These are phyloP conservation scores for Sternarchorhynchus goeldii DNA, from an alignment of 2,797 vertebrate species.

Conservation along the genomic window DNA sequence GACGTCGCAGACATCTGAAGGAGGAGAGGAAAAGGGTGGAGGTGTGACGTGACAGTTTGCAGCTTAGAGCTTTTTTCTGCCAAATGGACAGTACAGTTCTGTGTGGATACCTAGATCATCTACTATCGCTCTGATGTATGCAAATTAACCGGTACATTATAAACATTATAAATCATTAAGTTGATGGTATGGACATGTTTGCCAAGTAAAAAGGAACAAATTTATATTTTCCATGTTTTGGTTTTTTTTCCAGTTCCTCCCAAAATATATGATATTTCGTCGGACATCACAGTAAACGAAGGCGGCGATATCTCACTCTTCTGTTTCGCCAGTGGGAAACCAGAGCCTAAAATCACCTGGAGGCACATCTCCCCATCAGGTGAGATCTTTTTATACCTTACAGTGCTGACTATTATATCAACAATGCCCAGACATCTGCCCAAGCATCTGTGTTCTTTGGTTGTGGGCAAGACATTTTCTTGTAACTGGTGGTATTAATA, in stretches of 20 bases:
- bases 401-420: background rate
- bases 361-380: constrained; percentile 97
- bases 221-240: constrained; percentile 35
- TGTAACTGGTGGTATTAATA: too few relatives aligned
- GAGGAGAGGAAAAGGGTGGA: constrained; percentile 29
- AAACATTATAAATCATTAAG: background rate
- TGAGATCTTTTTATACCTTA: constrained; percentile 67
- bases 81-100: background rate
- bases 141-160: background rate
- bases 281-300: constrained; percentile 91
- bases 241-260: constrained; percentile 84
- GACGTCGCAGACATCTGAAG: constrained; percentile 57
- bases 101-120: background rate
- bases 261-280: constrained; percentile 95
- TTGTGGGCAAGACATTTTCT: too few relatives aligned
- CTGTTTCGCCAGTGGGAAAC: constrained; percentile 94
- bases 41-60: constrained; percentile 49
- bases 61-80: background rate
- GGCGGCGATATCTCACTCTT: constrained; percentile 93
- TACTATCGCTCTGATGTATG: background rate
- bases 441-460: too few relatives aligned
- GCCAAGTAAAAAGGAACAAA: too few relatives aligned
- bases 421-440: too few relatives aligned
- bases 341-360: constrained; percentile 95
- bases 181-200: background rate